phyloP scores from a whole-genome alignment of 2,797 vertebrate species.

The Mus minutoides region DNA sequence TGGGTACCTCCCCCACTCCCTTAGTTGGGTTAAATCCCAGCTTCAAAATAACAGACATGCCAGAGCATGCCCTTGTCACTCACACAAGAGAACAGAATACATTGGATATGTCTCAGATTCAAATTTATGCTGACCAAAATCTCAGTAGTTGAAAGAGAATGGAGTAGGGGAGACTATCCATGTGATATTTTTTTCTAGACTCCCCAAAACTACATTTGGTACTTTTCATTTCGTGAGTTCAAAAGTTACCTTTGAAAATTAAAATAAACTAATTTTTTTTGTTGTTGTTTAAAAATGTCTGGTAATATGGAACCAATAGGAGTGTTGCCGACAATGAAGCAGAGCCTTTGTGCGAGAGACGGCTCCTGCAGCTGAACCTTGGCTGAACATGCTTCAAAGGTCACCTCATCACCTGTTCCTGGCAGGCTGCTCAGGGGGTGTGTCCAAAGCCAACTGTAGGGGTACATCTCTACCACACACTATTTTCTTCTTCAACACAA shows the following conservation, averaged over 20 bases:
- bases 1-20: not conserved
- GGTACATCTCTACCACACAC: not conserved
- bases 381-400: conserved; percentile 1
- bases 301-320: not conserved
- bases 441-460: not conserved
- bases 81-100: not conserved
- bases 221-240: not conserved
- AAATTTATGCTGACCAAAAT: not conserved
- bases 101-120: conserved; percentile 14
- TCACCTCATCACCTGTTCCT: not conserved
- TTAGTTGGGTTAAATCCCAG: conserved; percentile 56
- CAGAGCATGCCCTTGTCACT: not conserved
- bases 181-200: not conserved
- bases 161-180: not conserved
- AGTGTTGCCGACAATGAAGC: conserved; percentile 19
- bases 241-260: conserved; percentile 47
- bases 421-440: not conserved
- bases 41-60: conserved; percentile 32
- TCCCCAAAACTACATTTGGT: conserved; percentile 21
- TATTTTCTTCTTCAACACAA: not conserved
- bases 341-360: not conserved
- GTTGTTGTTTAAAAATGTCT: not conserved
- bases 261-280: not conserved
- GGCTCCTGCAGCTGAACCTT: not conserved
- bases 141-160: conserved; percentile 34